Evolutionary conservation across 2,113 vertebrate genomes (phyloP).

Genomic region (Accipiter virgatus): DNA sequence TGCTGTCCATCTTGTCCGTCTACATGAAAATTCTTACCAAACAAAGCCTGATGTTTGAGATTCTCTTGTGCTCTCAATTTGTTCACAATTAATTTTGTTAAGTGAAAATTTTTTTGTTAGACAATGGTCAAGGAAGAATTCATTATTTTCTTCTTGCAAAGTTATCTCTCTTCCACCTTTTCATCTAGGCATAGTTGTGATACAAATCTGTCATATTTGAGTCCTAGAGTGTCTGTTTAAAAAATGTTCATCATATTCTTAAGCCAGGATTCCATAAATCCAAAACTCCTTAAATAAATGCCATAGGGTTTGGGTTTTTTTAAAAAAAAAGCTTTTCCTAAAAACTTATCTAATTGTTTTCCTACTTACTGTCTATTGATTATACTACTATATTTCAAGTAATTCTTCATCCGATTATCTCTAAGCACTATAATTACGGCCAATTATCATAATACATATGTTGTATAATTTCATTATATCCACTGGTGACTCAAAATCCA

Average conservation of each 20-base stretch:
- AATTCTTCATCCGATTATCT: conserved; percentile 21
- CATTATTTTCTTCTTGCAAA: neutral
- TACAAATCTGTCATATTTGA: neutral
- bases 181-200: neutral
- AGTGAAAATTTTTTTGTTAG: neutral
- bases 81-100: neutral
- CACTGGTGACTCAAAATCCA: neutral
- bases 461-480: neutral
- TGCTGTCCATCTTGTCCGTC: neutral
- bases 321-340: neutral
- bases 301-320: neutral
- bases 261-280: neutral
- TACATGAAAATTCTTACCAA: neutral
- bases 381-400: neutral
- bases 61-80: neutral
- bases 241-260: conserved; percentile 14
- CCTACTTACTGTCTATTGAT: neutral
- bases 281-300: neutral
- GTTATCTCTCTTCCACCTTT: neutral
- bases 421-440: neutral
- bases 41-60: neutral
- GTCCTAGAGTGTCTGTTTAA: neutral
- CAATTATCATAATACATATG: neutral
- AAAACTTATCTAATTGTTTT: conserved; percentile 17
- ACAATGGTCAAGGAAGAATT: neutral